Evolutionary conservation across 2,797 vertebrate species (phyloP).

Genomic region (Phataginus tricuspis): DNA sequence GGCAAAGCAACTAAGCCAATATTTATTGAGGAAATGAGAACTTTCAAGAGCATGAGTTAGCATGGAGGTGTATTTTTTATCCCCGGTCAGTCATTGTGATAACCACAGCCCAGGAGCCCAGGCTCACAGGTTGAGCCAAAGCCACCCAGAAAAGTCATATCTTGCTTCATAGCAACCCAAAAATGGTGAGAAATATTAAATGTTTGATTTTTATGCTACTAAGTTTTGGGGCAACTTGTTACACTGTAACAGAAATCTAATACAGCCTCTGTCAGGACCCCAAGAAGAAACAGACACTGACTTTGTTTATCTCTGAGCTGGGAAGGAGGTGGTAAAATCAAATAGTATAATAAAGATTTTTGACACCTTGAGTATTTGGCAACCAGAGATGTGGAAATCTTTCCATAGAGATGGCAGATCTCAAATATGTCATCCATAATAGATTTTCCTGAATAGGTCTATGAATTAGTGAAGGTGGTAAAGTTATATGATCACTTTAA

Average conservation of each 20-base stretch:
- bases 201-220: not conserved
- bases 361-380: not conserved
- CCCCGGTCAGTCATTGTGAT: not conserved
- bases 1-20: not conserved
- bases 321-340: not conserved
- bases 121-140: not conserved
- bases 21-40: not conserved
- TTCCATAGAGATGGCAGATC: not conserved
- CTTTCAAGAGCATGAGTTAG: not conserved
- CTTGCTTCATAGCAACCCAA: not conserved
- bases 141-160: not conserved
- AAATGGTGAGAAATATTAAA: not conserved
- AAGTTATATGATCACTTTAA: not conserved
- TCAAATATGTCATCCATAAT: not conserved
- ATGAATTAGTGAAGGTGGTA: not conserved
- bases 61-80: not conserved
- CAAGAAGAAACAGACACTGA: not conserved
- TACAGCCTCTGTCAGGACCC: not conserved
- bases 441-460: not conserved
- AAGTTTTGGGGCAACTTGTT: not conserved
- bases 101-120: not conserved
- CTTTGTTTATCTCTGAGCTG: not conserved
- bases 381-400: not conserved
- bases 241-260: not conserved
- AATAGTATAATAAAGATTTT: not conserved